These are phyloP conservation scores for Prostheceraeus crozeri DNA, from an alignment of 2,888 invertebrate species.

Conservation along the genomic window DNA sequence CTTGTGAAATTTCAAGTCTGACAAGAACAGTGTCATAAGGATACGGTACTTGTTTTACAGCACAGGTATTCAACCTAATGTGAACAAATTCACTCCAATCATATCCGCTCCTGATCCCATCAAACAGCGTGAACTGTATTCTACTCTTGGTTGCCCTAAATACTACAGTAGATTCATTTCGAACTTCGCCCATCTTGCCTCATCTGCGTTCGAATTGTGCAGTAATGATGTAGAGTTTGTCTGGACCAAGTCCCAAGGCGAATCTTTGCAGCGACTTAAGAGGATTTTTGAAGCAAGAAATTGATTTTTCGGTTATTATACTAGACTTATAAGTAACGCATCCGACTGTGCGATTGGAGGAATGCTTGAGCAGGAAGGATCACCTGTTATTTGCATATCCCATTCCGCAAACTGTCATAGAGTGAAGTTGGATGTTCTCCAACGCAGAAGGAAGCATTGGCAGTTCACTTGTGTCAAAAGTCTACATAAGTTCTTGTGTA, in stretches of 20 bases:
- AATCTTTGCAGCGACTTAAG: too few species aligned
- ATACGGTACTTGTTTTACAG: background rate
- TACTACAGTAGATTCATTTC: conserved; percentile 5
- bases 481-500: conserved; percentile 7
- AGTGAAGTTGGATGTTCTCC: background rate
- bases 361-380: background rate
- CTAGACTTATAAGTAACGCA: too few species aligned
- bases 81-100: background rate
- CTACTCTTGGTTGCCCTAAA: conserved; percentile 8
- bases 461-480: conserved; percentile 10
- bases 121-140: background rate
- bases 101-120: background rate
- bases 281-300: too few species aligned
- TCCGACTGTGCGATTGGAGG: conserved; percentile 15
- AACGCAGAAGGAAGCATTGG: conserved; percentile 9
- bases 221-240: too few species aligned
- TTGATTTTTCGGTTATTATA: too few species aligned
- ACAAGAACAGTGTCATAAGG: too few species aligned
- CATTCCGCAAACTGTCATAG: background rate
- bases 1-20: too few species aligned
- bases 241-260: too few species aligned
- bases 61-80: conserved; percentile 12
- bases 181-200: too few species aligned
- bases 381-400: conserved; percentile 7
- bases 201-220: too few species aligned